Conservation (phyloP, 2,797 vertebrate species). For the Cryptoblepharus egeriae region DNA sequence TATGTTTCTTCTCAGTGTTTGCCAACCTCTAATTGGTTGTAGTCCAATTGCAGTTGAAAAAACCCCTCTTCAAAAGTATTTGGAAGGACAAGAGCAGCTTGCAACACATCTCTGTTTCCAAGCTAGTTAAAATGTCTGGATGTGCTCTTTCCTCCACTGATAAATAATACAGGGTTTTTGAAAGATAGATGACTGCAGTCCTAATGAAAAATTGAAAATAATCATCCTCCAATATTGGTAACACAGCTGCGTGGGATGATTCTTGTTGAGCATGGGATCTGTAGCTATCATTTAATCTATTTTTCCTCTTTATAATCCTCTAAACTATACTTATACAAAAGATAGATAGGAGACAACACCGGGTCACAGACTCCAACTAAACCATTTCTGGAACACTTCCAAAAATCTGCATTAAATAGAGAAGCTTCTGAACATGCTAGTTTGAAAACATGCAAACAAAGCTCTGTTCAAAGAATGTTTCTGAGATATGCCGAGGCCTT, state of each 20-base stretch:
- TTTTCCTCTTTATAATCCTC: neutral
- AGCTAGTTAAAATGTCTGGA: conserved; percentile 1
- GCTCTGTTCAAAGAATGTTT: neutral
- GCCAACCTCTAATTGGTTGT: neutral
- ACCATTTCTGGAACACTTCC: neutral
- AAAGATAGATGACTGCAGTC: neutral
- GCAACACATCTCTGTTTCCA: neutral
- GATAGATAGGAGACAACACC: neutral
- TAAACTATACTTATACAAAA: neutral
- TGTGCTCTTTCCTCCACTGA: neutral
- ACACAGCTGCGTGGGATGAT: neutral
- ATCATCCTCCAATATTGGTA: neutral
- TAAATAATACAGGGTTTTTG: conserved; percentile 1
- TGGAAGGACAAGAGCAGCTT: neutral
- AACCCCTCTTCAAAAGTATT: neutral
- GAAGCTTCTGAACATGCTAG: neutral
- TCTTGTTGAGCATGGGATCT: neutral
- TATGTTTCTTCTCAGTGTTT: neutral
- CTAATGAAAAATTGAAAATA: conserved; percentile 28
- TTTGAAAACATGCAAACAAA: neutral
- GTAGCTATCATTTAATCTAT: neutral
- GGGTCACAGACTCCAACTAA: neutral
- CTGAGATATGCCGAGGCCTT: neutral
- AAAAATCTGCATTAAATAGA: neutral
- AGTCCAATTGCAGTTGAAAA: neutral